Evolutionary conservation across 2,888 invertebrate genomes (phyloP).

Genomic region (Pachycephus smyrnensis): DNA sequence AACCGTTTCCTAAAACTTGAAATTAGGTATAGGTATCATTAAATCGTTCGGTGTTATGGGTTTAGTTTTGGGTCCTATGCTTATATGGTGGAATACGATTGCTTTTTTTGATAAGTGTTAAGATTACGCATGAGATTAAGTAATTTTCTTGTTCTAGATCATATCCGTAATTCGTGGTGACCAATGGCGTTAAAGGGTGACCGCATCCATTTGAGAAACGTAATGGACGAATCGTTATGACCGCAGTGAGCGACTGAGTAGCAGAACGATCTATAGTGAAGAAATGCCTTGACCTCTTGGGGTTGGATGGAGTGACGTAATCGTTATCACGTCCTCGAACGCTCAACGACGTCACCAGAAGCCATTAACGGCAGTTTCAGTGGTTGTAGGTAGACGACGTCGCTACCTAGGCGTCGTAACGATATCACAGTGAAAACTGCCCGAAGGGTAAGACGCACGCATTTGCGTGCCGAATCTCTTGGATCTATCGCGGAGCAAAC

Average conservation of each 20-base stretch:
- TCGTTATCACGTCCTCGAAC: constrained; percentile 28
- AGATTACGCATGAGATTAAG: not conserved
- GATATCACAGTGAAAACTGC: constrained; percentile 32
- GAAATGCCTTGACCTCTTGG: constrained; percentile 6
- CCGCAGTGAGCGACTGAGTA: not conserved
- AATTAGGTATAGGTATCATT: not conserved
- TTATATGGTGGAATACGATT: not conserved
- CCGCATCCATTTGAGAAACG: not conserved
- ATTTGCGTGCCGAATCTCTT: constrained; percentile 43
- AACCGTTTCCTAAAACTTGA: not conserved
- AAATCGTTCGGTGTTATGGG: not conserved
- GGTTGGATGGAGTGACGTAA: constrained; percentile 35
- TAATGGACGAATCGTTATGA: not conserved
- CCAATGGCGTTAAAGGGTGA: not conserved
- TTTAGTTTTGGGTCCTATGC: not conserved
- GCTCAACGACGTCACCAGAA: constrained; percentile 37
- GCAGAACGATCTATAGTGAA: not conserved
- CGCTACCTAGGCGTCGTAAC: not conserved
- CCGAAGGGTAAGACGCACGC: constrained; percentile 33
- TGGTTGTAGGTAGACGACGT: not conserved
- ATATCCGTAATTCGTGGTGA: not conserved
- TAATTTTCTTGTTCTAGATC: not conserved
- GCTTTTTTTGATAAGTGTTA: not conserved
- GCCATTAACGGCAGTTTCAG: constrained; percentile 3
- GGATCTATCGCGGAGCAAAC: constrained; percentile 33